These are phyloP conservation scores for Echinometra lucunter DNA, from an alignment of 53 echinoderm and acorn worm species.

Conservation along the genomic window DNA sequence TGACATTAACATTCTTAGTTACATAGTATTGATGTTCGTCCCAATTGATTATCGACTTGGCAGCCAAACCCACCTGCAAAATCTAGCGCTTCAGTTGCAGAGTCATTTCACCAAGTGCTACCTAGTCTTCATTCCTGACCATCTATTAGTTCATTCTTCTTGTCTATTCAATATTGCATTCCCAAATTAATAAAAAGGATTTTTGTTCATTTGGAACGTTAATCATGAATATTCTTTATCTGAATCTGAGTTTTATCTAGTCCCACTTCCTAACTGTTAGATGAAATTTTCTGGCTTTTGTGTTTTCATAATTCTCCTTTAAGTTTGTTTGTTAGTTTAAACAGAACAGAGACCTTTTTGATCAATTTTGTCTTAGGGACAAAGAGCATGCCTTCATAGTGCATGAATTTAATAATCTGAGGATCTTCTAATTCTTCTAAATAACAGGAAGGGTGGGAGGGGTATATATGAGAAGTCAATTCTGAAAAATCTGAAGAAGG, in stretches of 20 bases:
- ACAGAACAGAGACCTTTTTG: neutral
- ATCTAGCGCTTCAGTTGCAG: slow-evolving; percentile 64
- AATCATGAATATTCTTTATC: too few species aligned
- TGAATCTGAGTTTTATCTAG: too few species aligned
- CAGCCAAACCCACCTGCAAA: slow-evolving; percentile 63
- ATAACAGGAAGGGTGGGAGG: neutral
- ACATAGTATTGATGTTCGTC: slow-evolving; percentile 63
- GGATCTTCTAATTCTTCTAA: neutral
- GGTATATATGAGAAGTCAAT: too few species aligned
- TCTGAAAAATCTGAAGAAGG: neutral
- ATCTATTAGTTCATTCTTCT: neutral
- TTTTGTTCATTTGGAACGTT: too few species aligned
- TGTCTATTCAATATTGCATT: too few species aligned
- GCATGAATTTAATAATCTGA: neutral
- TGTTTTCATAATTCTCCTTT: neutral
- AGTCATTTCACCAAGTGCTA: slow-evolving; percentile 53
- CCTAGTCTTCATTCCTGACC: slow-evolving; percentile 34
- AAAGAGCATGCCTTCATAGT: neutral
- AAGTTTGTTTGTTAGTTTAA: neutral
- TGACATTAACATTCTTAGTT: slow-evolving; percentile 41
- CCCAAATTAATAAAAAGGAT: too few species aligned
- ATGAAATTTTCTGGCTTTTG: neutral
- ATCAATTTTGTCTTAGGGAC: too few species aligned
- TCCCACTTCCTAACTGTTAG: too few species aligned
- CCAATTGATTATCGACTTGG: slow-evolving; percentile 53